Evolutionary conservation across 2,797 vertebrate species (phyloP).

Genomic region (Siniperca obscura): DNA sequence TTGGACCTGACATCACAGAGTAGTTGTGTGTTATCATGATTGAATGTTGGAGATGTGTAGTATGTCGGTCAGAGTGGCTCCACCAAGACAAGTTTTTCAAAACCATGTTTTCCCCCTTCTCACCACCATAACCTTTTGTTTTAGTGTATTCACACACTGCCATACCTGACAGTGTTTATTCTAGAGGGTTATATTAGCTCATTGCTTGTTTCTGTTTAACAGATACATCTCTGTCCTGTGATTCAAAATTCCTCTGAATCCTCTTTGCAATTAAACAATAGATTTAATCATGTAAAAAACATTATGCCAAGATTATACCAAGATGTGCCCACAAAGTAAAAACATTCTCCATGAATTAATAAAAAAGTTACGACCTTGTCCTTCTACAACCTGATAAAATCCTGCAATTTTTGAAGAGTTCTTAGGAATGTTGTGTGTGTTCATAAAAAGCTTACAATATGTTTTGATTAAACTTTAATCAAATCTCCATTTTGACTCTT

Average conservation of each 20-base stretch:
- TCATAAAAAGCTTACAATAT: constrained; percentile 22
- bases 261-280: constrained; percentile 4
- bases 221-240: neutral
- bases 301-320: neutral
- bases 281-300: neutral
- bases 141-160: constrained; percentile 18
- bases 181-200: neutral
- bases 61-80: constrained; percentile 41
- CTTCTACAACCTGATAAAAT: neutral
- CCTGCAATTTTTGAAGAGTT: neutral
- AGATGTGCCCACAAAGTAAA: neutral
- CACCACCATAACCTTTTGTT: constrained; percentile 24
- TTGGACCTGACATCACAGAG: constrained; percentile 57
- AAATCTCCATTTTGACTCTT: constrained; percentile 35
- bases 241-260: neutral
- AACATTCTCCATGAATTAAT: neutral
- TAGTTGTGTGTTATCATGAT: constrained; percentile 59
- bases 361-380: constrained; percentile 13
- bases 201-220: constrained; percentile 1
- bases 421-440: constrained; percentile 2
- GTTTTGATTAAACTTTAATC: constrained; percentile 50
- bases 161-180: neutral
- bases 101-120: constrained; percentile 17
- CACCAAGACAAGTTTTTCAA: constrained; percentile 16
- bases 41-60: constrained; percentile 48